Conservation (phyloP, 2,113 vertebrate species). For the Oreochromis spilurus region DNA sequence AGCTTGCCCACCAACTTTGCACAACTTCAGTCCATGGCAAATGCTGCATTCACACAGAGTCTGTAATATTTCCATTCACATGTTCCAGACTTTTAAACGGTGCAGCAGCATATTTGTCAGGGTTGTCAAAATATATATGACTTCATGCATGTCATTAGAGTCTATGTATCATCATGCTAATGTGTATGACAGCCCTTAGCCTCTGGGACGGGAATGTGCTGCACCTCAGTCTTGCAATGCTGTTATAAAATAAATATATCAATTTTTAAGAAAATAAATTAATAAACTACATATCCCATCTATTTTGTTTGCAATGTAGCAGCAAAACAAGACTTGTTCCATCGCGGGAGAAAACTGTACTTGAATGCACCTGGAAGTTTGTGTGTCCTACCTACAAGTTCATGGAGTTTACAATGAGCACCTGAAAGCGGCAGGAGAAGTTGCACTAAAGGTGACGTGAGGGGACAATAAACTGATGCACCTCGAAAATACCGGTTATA, state of each 20-base stretch:
- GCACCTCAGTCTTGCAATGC: background rate
- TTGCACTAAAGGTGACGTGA: background rate
- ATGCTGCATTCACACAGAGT: background rate
- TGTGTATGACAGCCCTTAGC: background rate
- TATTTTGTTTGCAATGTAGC: background rate
- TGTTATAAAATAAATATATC: background rate
- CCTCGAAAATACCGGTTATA: background rate
- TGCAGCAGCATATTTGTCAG: background rate
- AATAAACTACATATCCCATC: background rate
- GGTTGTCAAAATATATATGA: background rate
- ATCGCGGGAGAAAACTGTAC: background rate
- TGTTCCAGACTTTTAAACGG: background rate
- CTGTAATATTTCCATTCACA: background rate
- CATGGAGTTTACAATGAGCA: background rate
- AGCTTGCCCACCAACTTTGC: background rate
- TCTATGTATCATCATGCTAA: background rate
- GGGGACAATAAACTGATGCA: slow-evolving; percentile 10
- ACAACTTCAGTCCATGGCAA: background rate
- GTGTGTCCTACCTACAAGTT: background rate
- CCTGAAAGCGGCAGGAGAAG: slow-evolving; percentile 10
- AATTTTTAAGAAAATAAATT: background rate
- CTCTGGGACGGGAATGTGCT: background rate
- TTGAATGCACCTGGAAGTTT: background rate
- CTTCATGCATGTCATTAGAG: background rate
- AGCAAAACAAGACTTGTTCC: background rate